These are phyloP conservation scores for Hystrix cristata DNA, from an alignment of 2,113 vertebrate species.

Conservation along the genomic window DNA sequence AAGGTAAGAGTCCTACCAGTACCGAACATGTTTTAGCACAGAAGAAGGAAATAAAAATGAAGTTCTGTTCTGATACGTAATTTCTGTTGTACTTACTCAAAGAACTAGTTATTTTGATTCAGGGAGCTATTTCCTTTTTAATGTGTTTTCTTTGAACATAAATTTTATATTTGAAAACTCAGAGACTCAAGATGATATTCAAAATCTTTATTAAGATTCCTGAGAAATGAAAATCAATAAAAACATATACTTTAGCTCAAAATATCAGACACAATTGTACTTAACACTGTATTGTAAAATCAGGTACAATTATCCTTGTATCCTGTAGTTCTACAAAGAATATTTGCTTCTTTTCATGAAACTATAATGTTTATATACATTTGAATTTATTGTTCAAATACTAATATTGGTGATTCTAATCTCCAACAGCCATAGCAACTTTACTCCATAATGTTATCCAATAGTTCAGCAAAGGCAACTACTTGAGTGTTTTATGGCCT, in stretches of 20 bases:
- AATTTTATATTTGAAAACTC: not conserved
- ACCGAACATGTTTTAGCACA: not conserved
- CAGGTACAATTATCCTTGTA: conserved; percentile 54
- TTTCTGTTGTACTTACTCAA: not conserved
- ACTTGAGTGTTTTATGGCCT: conserved; percentile 45
- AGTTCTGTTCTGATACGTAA: not conserved
- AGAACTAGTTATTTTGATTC: not conserved
- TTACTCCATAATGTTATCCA: conserved; percentile 11
- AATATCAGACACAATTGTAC: conserved; percentile 8
- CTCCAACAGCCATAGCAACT: not conserved
- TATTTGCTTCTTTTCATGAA: conserved; percentile 11
- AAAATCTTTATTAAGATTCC: not conserved
- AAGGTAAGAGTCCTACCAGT: not conserved
- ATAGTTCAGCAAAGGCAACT: conserved; percentile 45
- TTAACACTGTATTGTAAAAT: conserved; percentile 49
- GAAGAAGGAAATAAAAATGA: not conserved
- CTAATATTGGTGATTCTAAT: conserved; percentile 21
- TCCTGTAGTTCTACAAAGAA: not conserved
- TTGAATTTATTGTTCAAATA: not conserved
- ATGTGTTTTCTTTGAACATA: not conserved
- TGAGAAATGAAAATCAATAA: not conserved
- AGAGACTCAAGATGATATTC: not conserved
- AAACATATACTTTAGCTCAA: conserved; percentile 31
- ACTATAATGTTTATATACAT: not conserved
- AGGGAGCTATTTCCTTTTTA: not conserved